phyloP scores from a whole-genome alignment of 2,888 invertebrate species.

The Chalcosyrphus nemorum region DNA sequence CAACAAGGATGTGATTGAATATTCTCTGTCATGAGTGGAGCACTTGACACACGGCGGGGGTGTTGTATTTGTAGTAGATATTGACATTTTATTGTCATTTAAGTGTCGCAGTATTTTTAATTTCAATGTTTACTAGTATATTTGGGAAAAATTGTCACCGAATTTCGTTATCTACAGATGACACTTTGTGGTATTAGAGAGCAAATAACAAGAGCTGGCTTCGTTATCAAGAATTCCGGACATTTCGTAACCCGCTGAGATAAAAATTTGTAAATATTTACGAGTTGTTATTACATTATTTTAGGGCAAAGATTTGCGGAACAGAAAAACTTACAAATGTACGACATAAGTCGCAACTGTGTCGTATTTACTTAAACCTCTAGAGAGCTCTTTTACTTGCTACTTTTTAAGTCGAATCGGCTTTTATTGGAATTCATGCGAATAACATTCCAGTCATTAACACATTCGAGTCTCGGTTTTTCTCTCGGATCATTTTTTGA shows the following conservation, averaged over 20 bases:
- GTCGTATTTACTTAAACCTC: no score
- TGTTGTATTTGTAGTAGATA: no score
- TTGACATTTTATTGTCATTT: conserved; percentile 6
- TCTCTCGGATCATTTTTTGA: no score
- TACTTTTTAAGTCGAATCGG: no score
- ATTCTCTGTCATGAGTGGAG: not conserved
- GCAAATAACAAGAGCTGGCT: not conserved
- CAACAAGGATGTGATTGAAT: conserved; percentile 1
- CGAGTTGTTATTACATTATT: not conserved
- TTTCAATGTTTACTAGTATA: not conserved
- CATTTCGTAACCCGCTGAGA: not conserved
- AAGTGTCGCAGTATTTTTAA: not conserved
- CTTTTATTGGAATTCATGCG: no score
- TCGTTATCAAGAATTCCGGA: not conserved
- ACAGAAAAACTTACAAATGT: no score
- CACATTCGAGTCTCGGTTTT: no score
- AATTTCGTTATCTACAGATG: not conserved
- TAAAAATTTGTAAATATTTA: not conserved
- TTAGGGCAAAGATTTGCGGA: no score
- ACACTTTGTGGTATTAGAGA: not conserved
- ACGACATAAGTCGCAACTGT: no score
- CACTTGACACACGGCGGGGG: not conserved
- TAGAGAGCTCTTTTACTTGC: no score
- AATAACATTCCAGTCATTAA: no score
- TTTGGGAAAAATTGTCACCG: not conserved